These are phyloP conservation scores for Noctilio leporinus DNA, from an alignment of 2,113 vertebrate genomes.

Conservation along the genomic window DNA sequence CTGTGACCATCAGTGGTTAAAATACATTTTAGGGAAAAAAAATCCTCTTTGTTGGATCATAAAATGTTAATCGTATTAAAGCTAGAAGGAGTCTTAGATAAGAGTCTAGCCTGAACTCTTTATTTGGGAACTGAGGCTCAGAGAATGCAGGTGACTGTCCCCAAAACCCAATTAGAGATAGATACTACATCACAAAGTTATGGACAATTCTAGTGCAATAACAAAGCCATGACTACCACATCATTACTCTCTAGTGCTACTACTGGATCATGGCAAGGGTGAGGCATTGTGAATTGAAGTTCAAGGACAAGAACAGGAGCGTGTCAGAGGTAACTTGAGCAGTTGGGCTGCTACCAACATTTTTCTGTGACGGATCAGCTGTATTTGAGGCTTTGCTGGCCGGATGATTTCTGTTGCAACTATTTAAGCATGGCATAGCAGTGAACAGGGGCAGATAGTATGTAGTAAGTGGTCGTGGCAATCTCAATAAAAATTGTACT, in stretches of 20 bases:
- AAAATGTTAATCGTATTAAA: neutral
- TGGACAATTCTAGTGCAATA: neutral
- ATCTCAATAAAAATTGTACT: neutral
- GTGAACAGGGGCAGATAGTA: neutral
- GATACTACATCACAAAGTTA: neutral
- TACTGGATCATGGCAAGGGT: neutral
- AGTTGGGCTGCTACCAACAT: neutral
- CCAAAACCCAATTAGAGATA: neutral
- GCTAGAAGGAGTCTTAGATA: neutral
- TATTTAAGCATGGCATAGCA: neutral
- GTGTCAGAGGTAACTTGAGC: neutral
- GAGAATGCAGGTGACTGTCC: neutral
- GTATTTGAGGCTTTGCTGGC: neutral
- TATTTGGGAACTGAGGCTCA: neutral
- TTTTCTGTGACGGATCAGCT: neutral
- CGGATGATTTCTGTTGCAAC: neutral
- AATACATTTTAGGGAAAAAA: neutral
- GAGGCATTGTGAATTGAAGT: neutral
- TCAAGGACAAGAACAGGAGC: neutral
- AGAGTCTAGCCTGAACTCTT: neutral
- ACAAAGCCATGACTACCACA: neutral
- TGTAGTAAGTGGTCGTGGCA: neutral
- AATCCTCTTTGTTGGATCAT: neutral
- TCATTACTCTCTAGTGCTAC: neutral
- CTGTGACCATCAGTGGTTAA: neutral